Percentiles rank a stretch among this genome's conserved stretches.
phyloP scores from a whole-genome alignment of 2,797 vertebrate genomes.

The Crenichthys baileyi region DNA sequence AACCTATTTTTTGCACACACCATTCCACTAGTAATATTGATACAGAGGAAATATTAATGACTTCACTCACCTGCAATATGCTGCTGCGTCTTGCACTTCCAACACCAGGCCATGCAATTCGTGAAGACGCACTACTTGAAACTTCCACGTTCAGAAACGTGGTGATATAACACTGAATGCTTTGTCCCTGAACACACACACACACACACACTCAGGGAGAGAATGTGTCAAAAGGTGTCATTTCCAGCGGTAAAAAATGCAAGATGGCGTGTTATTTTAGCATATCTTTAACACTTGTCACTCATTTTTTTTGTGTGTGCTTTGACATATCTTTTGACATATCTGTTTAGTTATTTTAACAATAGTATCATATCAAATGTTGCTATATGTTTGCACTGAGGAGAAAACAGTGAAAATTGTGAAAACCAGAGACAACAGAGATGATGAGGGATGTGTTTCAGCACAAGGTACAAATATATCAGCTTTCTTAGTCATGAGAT shows the following conservation, averaged over 20 bases:
- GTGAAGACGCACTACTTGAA: conserved; percentile 72
- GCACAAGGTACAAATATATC: conserved; percentile 26
- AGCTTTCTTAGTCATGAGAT: conserved; percentile 23
- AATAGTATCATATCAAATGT: conserved; percentile 20
- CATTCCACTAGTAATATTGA: conserved; percentile 76
- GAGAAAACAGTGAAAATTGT: neutral
- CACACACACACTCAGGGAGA: conserved; percentile 8
- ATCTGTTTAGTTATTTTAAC: neutral
- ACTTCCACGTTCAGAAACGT: conserved; percentile 61
- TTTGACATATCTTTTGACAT: conserved; percentile 32
- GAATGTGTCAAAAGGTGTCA: conserved; percentile 45
- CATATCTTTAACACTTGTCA: conserved; percentile 57
- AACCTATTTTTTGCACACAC: conserved; percentile 53
- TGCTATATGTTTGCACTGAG: conserved; percentile 16
- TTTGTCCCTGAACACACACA: conserved; percentile 59
- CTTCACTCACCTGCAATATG: conserved; percentile 80
- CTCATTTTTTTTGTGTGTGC: conserved; percentile 18
- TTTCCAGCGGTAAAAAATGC: conserved; percentile 63
- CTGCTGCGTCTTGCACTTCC: conserved; percentile 76
- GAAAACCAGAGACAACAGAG: neutral
- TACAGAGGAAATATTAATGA: conserved; percentile 81
- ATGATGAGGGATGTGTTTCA: neutral
- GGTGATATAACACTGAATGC: conserved; percentile 66
- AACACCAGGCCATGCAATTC: conserved; percentile 76
- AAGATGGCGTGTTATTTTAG: conserved; percentile 67